These are phyloP conservation scores for Temnothorax unifasciatus DNA, from an alignment of 2,888 invertebrate genomes.

Conservation along the genomic window DNA sequence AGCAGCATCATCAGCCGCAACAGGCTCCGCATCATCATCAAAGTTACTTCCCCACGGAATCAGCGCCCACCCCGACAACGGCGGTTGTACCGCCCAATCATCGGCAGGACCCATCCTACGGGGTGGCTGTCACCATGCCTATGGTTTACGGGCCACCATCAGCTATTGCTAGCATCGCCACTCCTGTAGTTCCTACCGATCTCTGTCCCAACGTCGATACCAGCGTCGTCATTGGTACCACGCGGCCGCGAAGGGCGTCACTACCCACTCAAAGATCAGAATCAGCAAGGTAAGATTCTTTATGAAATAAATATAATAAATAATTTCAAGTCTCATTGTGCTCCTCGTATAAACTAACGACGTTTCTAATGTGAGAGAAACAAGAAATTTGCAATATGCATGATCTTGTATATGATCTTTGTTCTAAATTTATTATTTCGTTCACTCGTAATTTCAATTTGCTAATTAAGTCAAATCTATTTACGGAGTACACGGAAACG, in stretches of 20 bases:
- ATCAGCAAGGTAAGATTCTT: conserved; percentile 88
- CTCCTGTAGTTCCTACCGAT: conserved; percentile 88
- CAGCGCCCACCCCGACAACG: conserved; percentile 82
- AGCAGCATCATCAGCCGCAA: conserved; percentile 76
- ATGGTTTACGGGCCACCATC: conserved; percentile 82
- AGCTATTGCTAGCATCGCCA: conserved; percentile 75
- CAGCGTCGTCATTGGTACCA: conserved; percentile 86
- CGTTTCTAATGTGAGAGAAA: not conserved
- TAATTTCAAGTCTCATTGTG: conserved; percentile 15
- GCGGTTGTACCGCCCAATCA: conserved; percentile 84
- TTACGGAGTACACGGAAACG: not conserved
- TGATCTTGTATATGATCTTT: not conserved
- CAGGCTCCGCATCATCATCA: conserved; percentile 82
- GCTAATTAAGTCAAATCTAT: not conserved
- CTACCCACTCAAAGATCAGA: conserved; percentile 93
- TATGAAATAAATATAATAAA: not conserved
- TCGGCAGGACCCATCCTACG: conserved; percentile 80
- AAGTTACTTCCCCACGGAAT: conserved; percentile 80
- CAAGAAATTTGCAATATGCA: not conserved
- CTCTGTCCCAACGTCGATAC: conserved; percentile 88
- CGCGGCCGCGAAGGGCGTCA: conserved; percentile 91
- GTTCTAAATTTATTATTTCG: not conserved
- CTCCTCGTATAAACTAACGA: conserved; percentile 19
- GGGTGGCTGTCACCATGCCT: conserved; percentile 77
- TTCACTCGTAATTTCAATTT: not conserved